A percentile compares a stretch with the other conserved stretches of the same genome.
These are phyloP conservation scores for Adineta ricciae DNA, from an alignment of 2,888 invertebrate species.

Conservation along the genomic window DNA sequence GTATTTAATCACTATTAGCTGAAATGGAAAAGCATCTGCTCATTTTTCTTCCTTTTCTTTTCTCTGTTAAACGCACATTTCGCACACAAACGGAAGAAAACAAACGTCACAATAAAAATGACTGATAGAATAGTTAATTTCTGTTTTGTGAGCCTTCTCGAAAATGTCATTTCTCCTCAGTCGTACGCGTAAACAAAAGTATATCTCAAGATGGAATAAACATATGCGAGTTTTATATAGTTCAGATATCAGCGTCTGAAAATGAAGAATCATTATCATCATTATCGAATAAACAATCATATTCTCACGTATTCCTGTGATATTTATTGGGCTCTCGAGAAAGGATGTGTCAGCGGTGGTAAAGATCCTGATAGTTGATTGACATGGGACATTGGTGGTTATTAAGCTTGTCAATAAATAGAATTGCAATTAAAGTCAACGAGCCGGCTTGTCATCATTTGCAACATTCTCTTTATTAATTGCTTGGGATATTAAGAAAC, in stretches of 20 bases:
- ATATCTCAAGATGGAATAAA: not conserved
- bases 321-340: not conserved
- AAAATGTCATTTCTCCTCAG: not conserved
- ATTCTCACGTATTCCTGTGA: not conserved
- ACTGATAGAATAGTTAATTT: not conserved
- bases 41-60: not conserved
- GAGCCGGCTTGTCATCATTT: not conserved
- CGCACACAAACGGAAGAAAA: not conserved
- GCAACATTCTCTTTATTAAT: not conserved
- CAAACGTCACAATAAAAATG: not conserved
- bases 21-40: not conserved
- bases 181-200: not conserved
- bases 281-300: not conserved
- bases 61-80: not conserved
- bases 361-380: not conserved
- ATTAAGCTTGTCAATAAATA: not conserved
- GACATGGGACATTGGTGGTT: not conserved
- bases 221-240: not conserved
- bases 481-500: not conserved
- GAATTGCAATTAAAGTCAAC: not conserved
- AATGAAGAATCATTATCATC: not conserved
- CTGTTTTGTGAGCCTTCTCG: not conserved
- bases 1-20: not conserved
- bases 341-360: not conserved
- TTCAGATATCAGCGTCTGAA: not conserved